A percentile compares a stretch with the other conserved stretches of the same genome.
phyloP scores from a whole-genome alignment of 2,797 vertebrate species.

The Garrulus glandarius region DNA sequence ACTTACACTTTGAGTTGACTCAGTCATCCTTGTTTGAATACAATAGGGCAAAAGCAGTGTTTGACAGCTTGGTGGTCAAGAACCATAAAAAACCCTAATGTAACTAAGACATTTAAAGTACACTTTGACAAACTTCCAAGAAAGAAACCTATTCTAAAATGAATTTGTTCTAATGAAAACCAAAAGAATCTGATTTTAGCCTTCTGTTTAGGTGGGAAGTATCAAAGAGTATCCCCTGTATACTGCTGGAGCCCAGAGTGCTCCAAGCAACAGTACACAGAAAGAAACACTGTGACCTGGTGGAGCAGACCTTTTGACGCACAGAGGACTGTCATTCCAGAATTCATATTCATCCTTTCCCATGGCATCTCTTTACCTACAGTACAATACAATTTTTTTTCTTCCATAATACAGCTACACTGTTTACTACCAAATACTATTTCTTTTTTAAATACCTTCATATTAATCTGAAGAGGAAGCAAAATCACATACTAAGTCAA shows the following conservation, averaged over 20 bases:
- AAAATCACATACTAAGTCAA: neutral
- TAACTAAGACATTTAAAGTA: neutral
- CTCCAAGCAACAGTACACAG: neutral
- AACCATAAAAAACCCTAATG: neutral
- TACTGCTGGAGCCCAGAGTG: neutral
- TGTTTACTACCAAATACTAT: neutral
- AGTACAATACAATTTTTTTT: neutral
- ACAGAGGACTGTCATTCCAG: neutral
- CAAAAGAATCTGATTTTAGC: neutral
- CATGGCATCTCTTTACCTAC: neutral
- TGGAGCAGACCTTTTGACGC: neutral
- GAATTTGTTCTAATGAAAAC: neutral
- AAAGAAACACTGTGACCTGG: neutral
- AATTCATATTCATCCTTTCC: neutral
- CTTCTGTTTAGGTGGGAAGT: neutral
- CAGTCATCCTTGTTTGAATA: neutral
- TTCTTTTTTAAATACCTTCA: neutral
- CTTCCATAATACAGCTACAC: neutral
- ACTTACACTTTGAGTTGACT: neutral
- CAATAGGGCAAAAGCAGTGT: neutral
- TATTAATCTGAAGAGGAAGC: neutral
- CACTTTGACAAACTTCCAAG: neutral
- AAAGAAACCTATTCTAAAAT: neutral
- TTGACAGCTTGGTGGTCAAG: neutral
- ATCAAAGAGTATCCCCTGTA: neutral